Evolutionary conservation across 2,113 vertebrate species (phyloP).

Genomic region (Stegastes partitus): DNA sequence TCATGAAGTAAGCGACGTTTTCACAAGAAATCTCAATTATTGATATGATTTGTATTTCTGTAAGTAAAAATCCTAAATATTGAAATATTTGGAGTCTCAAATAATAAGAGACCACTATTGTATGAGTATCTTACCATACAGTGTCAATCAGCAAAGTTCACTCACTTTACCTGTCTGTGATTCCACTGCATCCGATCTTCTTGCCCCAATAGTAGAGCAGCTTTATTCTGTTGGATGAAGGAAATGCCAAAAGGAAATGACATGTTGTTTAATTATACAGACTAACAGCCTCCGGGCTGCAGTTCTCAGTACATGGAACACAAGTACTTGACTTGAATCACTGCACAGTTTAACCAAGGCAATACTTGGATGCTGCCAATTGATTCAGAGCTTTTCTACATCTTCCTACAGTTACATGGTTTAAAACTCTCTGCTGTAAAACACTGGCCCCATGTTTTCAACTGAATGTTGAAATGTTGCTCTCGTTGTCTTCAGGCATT

Average conservation of each 20-base stretch:
- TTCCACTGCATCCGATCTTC: constrained; percentile 15
- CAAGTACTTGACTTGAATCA: constrained; percentile 44
- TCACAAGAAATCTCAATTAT: background rate
- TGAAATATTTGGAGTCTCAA: background rate
- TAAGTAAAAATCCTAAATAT: background rate
- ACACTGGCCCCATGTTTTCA: constrained; percentile 9
- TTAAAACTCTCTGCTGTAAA: constrained; percentile 23
- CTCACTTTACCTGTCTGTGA: background rate
- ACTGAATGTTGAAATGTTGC: constrained; percentile 39
- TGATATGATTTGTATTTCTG: background rate
- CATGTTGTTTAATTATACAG: constrained; percentile 65
- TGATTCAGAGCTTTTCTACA: constrained; percentile 8
- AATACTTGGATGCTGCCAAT: constrained; percentile 15
- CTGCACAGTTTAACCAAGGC: constrained; percentile 42
- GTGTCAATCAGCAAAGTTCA: background rate
- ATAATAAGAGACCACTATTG: background rate
- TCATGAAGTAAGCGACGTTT: constrained; percentile 94
- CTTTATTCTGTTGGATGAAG: constrained; percentile 42
- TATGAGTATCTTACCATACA: background rate
- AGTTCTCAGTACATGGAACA: constrained; percentile 51
- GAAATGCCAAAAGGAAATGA: constrained; percentile 40
- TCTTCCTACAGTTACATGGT: constrained; percentile 29
- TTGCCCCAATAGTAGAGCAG: constrained; percentile 26
- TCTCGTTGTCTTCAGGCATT: constrained; percentile 88
- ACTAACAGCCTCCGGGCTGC: constrained; percentile 42